phyloP scores from a whole-genome alignment of 2,113 vertebrate genomes.

The Electrona antarctica region DNA sequence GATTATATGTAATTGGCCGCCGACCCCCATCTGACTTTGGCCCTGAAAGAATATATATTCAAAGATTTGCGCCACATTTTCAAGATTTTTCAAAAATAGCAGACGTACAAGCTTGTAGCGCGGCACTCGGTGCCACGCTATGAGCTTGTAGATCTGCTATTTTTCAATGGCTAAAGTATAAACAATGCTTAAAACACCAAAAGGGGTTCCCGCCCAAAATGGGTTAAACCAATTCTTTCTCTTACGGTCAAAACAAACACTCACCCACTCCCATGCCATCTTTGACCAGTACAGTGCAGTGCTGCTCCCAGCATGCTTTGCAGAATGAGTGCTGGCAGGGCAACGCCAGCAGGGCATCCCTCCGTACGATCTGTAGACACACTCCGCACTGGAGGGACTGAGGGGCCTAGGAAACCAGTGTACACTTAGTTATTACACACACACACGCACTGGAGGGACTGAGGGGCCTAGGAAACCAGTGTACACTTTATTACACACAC shows the following conservation, averaged over 20 bases:
- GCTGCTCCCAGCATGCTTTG: conserved; percentile 98
- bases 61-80: too few species aligned
- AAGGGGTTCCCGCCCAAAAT: too few species aligned
- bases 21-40: too few species aligned
- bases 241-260: conserved; percentile 50
- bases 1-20: too few species aligned
- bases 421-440: conserved; percentile 7
- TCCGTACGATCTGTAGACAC: conserved; percentile 96
- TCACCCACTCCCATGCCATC: conserved; percentile 96
- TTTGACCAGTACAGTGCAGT: conserved; percentile 97
- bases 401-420: conserved; percentile 60
- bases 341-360: conserved; percentile 91
- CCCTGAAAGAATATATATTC: too few species aligned
- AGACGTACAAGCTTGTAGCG: too few species aligned
- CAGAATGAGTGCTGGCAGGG: conserved; percentile 98
- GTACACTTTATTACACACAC: not conserved
- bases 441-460: not conserved
- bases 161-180: too few species aligned
- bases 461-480: not conserved
- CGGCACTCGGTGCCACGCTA: too few species aligned
- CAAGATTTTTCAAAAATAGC: too few species aligned
- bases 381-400: conserved; percentile 95
- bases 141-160: too few species aligned
- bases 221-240: too few species aligned
- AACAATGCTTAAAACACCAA: too few species aligned